phyloP scores from a whole-genome alignment of 2,797 vertebrate species.

The Tokudaia muenninki region DNA sequence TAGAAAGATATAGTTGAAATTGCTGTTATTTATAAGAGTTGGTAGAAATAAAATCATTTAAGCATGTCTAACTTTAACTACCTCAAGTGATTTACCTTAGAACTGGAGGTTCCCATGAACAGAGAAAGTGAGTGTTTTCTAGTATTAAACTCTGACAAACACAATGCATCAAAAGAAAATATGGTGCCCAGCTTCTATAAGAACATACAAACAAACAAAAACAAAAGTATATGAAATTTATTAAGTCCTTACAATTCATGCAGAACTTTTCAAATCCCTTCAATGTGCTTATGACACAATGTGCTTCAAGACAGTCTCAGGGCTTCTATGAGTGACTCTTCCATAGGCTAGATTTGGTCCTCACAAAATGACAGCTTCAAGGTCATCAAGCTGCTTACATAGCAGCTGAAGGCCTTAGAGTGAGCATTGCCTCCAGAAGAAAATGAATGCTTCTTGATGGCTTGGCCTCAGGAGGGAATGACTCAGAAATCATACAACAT shows the following conservation, averaged over 20 bases:
- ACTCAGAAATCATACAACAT: neutral
- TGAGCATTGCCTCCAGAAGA: neutral
- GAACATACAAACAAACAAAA: neutral
- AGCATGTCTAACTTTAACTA: slow-evolving; percentile 50
- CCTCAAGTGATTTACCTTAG: neutral
- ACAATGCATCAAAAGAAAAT: neutral
- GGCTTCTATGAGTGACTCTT: neutral
- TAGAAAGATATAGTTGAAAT: slow-evolving; percentile 32
- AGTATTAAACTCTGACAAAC: slow-evolving; percentile 20
- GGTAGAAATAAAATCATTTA: slow-evolving; percentile 57
- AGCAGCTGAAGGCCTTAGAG: neutral
- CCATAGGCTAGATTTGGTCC: neutral
- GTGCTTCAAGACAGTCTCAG: neutral
- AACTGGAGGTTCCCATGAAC: neutral
- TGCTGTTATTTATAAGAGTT: slow-evolving; percentile 52
- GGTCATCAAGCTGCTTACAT: neutral
- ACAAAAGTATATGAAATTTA: neutral
- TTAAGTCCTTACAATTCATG: slow-evolving; percentile 26
- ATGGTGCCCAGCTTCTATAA: neutral
- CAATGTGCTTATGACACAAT: neutral
- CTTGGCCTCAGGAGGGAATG: neutral
- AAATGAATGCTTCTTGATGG: neutral
- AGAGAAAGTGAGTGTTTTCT: neutral
- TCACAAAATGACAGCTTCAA: neutral
- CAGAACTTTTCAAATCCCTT: slow-evolving; percentile 35